These are phyloP conservation scores for Monodelphis domestica DNA, from an alignment of 2,797 vertebrate genomes.

Conservation along the genomic window DNA sequence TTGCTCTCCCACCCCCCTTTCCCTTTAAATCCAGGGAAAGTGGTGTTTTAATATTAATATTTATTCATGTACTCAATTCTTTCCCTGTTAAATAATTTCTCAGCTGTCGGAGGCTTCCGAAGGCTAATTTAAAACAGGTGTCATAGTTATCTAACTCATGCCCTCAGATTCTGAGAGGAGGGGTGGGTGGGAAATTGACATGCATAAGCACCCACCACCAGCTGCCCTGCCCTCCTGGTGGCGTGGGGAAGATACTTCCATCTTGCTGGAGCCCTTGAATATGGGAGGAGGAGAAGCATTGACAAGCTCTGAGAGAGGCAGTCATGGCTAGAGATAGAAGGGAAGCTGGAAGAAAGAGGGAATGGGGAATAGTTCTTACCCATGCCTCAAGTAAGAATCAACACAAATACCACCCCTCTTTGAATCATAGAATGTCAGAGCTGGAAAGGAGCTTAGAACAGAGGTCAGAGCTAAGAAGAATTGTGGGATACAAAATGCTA, in stretches of 20 bases:
- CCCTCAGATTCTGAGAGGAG: constrained; percentile 63
- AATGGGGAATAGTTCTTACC: neutral
- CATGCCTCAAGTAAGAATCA: neutral
- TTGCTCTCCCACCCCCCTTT: constrained; percentile 20
- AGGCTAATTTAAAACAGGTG: constrained; percentile 76
- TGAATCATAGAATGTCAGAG: neutral
- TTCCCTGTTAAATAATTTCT: constrained; percentile 76
- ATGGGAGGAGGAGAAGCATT: neutral
- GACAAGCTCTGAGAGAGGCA: neutral
- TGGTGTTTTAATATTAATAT: constrained; percentile 77
- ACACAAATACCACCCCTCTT: neutral
- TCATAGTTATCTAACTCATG: constrained; percentile 68
- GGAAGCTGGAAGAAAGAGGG: neutral
- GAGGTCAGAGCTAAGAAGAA: neutral
- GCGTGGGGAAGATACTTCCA: no score
- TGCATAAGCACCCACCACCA: neutral
- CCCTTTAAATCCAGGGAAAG: constrained; percentile 66
- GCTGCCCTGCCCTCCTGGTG: fast-evolving
- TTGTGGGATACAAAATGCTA: neutral
- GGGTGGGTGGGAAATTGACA: neutral
- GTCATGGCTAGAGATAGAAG: neutral
- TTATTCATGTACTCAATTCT: constrained; percentile 78
- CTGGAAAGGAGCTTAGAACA: neutral
- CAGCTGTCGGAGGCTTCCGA: constrained; percentile 73
- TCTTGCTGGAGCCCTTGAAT: neutral